Conservation (phyloP, 2,113 vertebrate genomes). For the Anguilla rostrata region DNA sequence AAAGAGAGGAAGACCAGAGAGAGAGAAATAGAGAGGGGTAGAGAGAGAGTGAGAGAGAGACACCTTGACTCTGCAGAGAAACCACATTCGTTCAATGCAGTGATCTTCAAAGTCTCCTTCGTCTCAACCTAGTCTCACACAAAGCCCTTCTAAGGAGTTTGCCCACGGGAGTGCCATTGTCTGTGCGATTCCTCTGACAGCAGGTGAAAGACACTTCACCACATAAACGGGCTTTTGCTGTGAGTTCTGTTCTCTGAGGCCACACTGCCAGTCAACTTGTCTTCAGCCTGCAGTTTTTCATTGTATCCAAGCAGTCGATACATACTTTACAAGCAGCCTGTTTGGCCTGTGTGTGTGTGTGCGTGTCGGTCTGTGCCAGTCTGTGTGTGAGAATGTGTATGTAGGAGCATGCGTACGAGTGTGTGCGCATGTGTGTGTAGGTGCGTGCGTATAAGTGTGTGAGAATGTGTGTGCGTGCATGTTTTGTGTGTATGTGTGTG, state of each 20-base stretch:
- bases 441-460: too few relatives aligned
- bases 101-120: background rate
- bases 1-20: too few relatives aligned
- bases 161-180: background rate
- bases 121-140: background rate
- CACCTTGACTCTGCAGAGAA: background rate
- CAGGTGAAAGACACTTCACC: background rate
- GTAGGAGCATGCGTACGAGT: background rate
- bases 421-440: constrained; percentile 11
- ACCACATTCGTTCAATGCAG: background rate
- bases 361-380: constrained; percentile 18
- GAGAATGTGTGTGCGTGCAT: background rate
- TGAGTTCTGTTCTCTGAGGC: background rate
- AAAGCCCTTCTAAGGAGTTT: background rate
- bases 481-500: background rate
- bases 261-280: background rate
- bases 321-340: constrained; percentile 29
- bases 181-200: background rate
- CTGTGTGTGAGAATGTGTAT: constrained; percentile 9
- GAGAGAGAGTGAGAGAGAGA: background rate
- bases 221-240: background rate
- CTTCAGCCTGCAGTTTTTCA: background rate
- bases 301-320: too few relatives aligned
- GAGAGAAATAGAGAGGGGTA: too few relatives aligned
- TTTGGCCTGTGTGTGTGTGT: background rate